These are phyloP conservation scores for Buceros bicornis DNA, from an alignment of 2,797 vertebrate genomes.

Conservation along the genomic window DNA sequence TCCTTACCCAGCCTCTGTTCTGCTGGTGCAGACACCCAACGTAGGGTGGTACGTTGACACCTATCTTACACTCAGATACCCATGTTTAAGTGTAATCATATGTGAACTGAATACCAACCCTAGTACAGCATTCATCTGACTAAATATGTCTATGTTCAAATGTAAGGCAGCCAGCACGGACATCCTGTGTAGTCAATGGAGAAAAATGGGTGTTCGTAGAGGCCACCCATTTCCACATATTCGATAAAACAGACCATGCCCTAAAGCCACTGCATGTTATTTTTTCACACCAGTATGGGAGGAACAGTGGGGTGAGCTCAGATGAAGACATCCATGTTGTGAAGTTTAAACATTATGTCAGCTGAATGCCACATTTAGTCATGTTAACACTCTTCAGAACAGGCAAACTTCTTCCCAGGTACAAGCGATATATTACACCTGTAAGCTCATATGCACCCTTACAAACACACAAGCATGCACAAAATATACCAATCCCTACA, in stretches of 20 bases:
- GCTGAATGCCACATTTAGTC: background rate
- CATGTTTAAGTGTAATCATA: background rate
- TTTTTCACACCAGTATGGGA: too few relatives aligned
- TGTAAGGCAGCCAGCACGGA: background rate
- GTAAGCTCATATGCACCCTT: background rate
- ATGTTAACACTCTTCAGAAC: background rate
- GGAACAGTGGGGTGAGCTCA: background rate
- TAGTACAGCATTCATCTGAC: background rate
- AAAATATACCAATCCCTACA: background rate
- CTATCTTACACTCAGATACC: background rate
- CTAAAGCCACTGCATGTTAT: background rate
- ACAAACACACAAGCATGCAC: background rate
- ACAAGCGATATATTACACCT: background rate
- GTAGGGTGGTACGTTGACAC: background rate
- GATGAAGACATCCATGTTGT: background rate
- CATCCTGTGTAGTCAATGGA: background rate
- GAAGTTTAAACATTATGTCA: background rate
- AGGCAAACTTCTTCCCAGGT: background rate
- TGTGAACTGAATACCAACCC: background rate
- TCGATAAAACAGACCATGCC: fast-evolving
- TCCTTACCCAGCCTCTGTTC: too few relatives aligned
- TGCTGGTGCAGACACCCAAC: too few relatives aligned
- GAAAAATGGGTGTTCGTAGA: background rate
- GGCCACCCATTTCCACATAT: background rate
- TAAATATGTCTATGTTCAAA: background rate